Evolutionary conservation across 1,140 invertebrate genomes (phyloP).

Genomic region (Himalopsyche phryganea): DNA sequence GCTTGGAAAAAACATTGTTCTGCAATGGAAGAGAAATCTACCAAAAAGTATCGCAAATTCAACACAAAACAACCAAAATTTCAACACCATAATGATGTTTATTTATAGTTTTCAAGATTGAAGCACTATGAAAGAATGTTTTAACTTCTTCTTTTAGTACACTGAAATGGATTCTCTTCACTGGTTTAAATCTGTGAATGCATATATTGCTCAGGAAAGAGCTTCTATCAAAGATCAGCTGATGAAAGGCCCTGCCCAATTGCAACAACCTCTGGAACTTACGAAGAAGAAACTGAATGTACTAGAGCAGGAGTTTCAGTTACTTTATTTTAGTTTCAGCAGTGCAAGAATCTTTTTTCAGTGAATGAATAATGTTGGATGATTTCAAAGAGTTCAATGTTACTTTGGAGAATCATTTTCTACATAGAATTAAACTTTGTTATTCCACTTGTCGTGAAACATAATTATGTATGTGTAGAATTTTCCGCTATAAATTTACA

Average conservation of each 20-base stretch:
- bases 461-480: too few relatives aligned
- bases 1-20: too few relatives aligned
- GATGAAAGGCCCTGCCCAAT: constrained; percentile 53
- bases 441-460: too few relatives aligned
- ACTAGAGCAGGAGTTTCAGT: constrained; percentile 84
- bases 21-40: too few relatives aligned
- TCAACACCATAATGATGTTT: too few relatives aligned
- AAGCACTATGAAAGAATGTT: not conserved
- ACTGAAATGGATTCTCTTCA: constrained; percentile 88
- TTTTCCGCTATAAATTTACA: too few relatives aligned
- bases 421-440: too few relatives aligned
- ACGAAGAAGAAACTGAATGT: constrained; percentile 81
- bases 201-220: constrained; percentile 63
- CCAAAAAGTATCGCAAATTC: too few relatives aligned
- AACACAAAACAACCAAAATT: too few relatives aligned
- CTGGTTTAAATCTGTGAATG: constrained; percentile 92
- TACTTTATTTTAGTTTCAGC: constrained; percentile 87
- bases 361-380: constrained; percentile 32
- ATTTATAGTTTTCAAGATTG: constrained; percentile 33
- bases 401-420: too few relatives aligned
- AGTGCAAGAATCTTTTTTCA: constrained; percentile 94
- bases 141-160: constrained; percentile 38
- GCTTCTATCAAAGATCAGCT: constrained; percentile 56
- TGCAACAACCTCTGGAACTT: constrained; percentile 92
- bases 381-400: constrained; percentile 2